Base-by-base conservation (phyloP, 2,888 invertebrate species). In the Lycia hirtaria region DNA sequence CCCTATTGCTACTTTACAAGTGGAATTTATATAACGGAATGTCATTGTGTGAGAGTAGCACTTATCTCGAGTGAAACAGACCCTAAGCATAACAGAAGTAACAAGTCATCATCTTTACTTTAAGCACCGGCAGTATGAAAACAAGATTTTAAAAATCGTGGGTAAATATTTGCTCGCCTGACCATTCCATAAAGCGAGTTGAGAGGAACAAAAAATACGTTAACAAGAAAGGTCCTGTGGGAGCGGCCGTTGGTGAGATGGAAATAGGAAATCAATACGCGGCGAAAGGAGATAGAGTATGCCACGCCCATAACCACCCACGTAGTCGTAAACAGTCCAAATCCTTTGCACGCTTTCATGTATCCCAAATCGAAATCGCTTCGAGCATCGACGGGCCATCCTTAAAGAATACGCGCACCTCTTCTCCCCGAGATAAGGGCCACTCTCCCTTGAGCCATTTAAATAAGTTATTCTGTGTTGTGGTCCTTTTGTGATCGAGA, bases 231-330 rank as follows among this genome's bases (percentile, higher is more conserved):
- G 85, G 83, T 91, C 90, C 92, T 90, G 90, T 90, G 90, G 91
- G 91, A 90, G 91, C 88, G 90, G 91, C 88, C 87, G 77, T 60
- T 59, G 71, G 14, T 72, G 88, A 85, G 78, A 87, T 59, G 65
- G 75, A 72, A 30, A 77, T 81, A 80, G 66, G 57, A 44, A 66
- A 64, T 45, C 38, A 30, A 33, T 49, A 33, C 32, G 59, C 41
- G 81, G 62, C 62, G 28, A 78, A 89, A 67, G 64, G 73, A 73
- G 87, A 87, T 64, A 66, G 72, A 68, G 62, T 60, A 70, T 75
- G 88, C 88, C 90, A 86, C 92, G 91, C 92, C 91, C 87, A 88
- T 81, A 88, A 83, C 92, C 92, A 92, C 92, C 91, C 92, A 92
- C 91, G 92, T 87, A 85, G 92, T 81, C 88, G 82, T 91, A 89